phyloP scores from a whole-genome alignment of 2,888 invertebrate species.

The Heliconius sara region DNA sequence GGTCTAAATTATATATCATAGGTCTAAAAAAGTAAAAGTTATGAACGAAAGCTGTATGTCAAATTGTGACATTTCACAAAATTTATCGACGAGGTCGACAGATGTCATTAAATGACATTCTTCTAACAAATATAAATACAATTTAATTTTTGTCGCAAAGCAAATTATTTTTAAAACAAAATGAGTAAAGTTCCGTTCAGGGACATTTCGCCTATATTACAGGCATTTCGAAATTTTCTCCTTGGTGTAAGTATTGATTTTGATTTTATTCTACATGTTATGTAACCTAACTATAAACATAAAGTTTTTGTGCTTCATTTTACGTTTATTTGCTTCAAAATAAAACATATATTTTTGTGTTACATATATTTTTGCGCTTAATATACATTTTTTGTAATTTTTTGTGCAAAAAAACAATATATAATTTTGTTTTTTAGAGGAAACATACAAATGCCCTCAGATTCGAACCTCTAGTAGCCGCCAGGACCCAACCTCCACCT shows the following conservation, averaged over 20 bases:
- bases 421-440: slow-evolving; percentile 73
- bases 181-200: slow-evolving; percentile 82
- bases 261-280: slow-evolving; percentile 40
- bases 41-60: not conserved
- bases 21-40: not conserved
- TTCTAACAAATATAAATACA: slow-evolving; percentile 5
- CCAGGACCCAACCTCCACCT: slow-evolving; percentile 92
- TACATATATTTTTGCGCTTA: too few species aligned
- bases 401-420: not conserved
- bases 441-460: slow-evolving; percentile 85
- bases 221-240: slow-evolving; percentile 85
- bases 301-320: not conserved
- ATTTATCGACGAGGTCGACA: not conserved
- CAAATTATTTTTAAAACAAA: slow-evolving; percentile 42
- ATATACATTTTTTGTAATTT: too few species aligned
- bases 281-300: slow-evolving; percentile 46
- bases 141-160: not conserved
- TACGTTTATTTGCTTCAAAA: too few species aligned
- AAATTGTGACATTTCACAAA: slow-evolving; percentile 23
- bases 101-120: not conserved
- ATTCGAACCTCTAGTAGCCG: slow-evolving; percentile 86
- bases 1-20: too few species aligned
- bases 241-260: slow-evolving; percentile 84
- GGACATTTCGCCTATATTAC: slow-evolving; percentile 86
- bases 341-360: too few species aligned